Evolutionary conservation across 2,113 vertebrate genomes (phyloP).

Genomic region (Ictidomys tridecemlineatus): DNA sequence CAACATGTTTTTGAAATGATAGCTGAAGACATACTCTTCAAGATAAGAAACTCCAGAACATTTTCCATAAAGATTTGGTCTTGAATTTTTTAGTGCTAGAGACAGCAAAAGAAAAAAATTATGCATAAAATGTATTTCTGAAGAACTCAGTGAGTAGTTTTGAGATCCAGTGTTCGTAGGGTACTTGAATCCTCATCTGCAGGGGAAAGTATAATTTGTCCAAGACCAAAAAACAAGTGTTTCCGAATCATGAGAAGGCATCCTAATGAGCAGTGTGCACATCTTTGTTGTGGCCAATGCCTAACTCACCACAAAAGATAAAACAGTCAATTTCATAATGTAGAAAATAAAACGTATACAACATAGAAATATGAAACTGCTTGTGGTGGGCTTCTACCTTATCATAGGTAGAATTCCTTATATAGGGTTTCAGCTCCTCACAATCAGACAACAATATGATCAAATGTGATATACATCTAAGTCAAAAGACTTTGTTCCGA

Average conservation of each 20-base stretch:
- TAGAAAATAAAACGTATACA: background rate
- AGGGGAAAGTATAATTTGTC: background rate
- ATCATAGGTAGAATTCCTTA: background rate
- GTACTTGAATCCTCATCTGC: background rate
- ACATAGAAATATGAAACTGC: background rate
- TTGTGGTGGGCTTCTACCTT: background rate
- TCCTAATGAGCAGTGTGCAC: too few relatives aligned
- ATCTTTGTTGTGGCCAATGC: background rate
- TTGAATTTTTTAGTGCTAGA: background rate
- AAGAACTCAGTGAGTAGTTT: background rate
- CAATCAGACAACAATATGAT: background rate
- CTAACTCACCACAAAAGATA: background rate
- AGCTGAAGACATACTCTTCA: background rate
- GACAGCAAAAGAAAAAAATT: background rate
- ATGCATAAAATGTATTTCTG: background rate
- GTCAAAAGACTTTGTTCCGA: background rate
- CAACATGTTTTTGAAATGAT: conserved; percentile 47
- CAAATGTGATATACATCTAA: background rate
- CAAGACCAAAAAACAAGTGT: background rate
- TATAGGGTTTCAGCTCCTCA: background rate
- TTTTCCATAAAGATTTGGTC: background rate
- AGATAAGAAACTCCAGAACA: background rate
- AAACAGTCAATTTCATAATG: background rate
- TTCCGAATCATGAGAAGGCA: background rate
- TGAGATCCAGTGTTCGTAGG: background rate